Evolutionary conservation across 2,888 invertebrate genomes (phyloP).

Genomic region (Sarcophaga variegata): DNA sequence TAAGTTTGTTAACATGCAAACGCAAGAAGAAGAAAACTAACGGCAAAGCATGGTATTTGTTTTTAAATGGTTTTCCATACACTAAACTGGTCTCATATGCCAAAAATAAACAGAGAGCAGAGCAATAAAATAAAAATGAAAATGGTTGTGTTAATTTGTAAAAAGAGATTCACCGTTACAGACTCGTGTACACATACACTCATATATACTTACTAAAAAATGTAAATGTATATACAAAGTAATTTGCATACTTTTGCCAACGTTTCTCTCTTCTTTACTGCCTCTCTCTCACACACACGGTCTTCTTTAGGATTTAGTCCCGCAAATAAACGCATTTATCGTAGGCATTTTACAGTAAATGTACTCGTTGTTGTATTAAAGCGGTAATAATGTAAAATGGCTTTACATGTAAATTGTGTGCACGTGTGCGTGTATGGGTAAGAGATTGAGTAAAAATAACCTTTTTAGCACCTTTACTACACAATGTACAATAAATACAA

Average conservation of each 20-base stretch:
- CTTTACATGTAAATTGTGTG: neutral
- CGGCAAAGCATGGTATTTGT: neutral
- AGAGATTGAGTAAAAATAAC: neutral
- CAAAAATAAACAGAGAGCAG: neutral
- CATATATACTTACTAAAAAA: neutral
- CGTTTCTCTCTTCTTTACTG: neutral
- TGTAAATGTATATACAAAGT: neutral
- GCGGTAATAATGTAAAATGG: neutral
- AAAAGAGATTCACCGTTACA: neutral
- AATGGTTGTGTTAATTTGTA: slow-evolving; percentile 18
- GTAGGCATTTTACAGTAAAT: no score
- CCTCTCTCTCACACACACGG: neutral
- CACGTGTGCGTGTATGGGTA: neutral
- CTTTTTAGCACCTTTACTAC: slow-evolving; percentile 3
- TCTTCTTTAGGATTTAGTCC: neutral
- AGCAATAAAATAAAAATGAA: slow-evolving; percentile 11
- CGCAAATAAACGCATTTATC: neutral
- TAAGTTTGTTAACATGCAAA: no score
- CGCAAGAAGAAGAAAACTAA: no score
- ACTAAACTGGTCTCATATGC: slow-evolving; percentile 28
- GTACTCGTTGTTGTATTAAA: neutral
- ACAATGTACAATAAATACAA: neutral
- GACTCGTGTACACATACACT: neutral
- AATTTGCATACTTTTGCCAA: no score
- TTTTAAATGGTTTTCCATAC: slow-evolving; percentile 9